phyloP scores from a whole-genome alignment of 2,888 invertebrate genomes.

The Rhodophaea formosa region DNA sequence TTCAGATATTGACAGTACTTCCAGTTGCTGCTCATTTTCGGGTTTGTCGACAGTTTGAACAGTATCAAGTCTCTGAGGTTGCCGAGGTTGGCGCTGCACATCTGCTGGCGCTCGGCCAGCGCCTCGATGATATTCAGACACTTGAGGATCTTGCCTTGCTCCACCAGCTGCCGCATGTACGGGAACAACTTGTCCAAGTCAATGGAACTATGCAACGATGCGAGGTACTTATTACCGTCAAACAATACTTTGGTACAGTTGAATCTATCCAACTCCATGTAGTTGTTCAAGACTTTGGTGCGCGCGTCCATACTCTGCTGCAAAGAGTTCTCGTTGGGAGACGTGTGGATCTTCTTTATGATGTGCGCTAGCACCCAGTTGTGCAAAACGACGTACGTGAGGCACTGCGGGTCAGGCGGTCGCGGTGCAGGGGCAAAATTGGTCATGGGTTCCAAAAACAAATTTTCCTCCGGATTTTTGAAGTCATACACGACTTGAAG shows the following conservation, averaged over 20 bases:
- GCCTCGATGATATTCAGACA: conserved; percentile 79
- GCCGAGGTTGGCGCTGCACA: conserved; percentile 74
- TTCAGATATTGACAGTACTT: conserved; percentile 77
- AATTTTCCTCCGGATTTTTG: conserved; percentile 70
- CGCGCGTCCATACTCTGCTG: conserved; percentile 79
- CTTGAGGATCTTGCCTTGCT: conserved; percentile 68
- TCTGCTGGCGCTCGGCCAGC: conserved; percentile 79
- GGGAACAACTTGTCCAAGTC: conserved; percentile 73
- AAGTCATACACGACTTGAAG: conserved; percentile 68
- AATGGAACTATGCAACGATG: conserved; percentile 81
- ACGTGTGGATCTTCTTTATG: conserved; percentile 83
- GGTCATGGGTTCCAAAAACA: conserved; percentile 69
- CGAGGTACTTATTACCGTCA: conserved; percentile 80
- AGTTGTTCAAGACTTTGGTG: conserved; percentile 82
- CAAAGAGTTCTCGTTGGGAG: conserved; percentile 69
- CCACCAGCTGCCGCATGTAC: conserved; percentile 70
- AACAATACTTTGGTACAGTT: conserved; percentile 77
- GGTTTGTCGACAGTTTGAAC: conserved; percentile 79
- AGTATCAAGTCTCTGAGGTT: conserved; percentile 82
- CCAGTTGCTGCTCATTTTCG: conserved; percentile 68
- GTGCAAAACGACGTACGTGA: conserved; percentile 83
- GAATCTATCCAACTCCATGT: conserved; percentile 79
- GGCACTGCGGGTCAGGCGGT: conserved; percentile 75
- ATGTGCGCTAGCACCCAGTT: conserved; percentile 86
- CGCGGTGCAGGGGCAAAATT: conserved; percentile 67